Conservation (phyloP, 2,113 vertebrate genomes). For the Rhombomys opimus region DNA sequence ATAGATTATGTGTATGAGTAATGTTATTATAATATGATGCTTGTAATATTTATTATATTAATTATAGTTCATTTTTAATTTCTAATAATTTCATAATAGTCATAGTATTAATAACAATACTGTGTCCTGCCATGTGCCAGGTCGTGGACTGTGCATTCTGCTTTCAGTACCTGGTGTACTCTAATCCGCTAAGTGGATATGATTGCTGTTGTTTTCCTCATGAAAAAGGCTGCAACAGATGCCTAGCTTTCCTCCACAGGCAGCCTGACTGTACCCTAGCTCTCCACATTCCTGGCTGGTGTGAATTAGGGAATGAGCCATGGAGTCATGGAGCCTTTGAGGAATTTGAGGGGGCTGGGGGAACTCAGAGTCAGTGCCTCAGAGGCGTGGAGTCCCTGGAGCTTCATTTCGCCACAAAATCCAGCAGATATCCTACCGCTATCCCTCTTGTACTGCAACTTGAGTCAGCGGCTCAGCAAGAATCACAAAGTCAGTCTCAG, state of each 20-base stretch:
- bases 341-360: too few relatives aligned
- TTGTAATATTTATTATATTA: background rate
- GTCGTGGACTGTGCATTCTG: background rate
- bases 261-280: background rate
- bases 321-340: background rate
- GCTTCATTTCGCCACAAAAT: background rate
- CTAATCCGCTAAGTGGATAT: background rate
- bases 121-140: background rate
- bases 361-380: background rate
- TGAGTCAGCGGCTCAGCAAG: constrained; percentile 64
- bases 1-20: background rate
- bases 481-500: constrained; percentile 63
- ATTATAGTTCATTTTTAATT: background rate
- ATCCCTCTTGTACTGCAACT: constrained; percentile 3
- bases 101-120: background rate
- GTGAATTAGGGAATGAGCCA: background rate
- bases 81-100: background rate
- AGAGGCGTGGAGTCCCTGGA: background rate
- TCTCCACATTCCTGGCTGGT: too few relatives aligned
- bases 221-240: background rate
- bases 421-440: background rate
- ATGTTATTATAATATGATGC: background rate
- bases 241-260: background rate
- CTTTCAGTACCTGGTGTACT: background rate
- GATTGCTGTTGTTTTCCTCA: background rate